These are phyloP conservation scores for Brachionus asplanchnoidis DNA, from an alignment of 1,140 invertebrate species.

Conservation along the genomic window DNA sequence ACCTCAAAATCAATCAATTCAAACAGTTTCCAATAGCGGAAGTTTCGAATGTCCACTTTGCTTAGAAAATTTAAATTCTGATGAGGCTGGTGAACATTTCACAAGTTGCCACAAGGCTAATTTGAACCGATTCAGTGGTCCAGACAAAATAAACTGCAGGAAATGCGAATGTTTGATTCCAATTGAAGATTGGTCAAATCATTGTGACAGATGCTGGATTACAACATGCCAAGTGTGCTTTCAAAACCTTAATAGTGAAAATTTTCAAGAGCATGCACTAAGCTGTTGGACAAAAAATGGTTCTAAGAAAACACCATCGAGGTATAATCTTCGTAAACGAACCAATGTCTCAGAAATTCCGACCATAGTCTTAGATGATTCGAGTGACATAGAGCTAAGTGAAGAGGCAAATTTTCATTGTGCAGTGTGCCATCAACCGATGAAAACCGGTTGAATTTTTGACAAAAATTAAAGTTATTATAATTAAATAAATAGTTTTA, in stretches of 20 bases:
- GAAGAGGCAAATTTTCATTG: background rate
- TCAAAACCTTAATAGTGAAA: background rate
- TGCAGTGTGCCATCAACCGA: background rate
- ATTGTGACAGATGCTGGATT: background rate
- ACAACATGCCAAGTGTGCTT: background rate
- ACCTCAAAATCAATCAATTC: background rate
- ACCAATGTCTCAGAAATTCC: background rate
- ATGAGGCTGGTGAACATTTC: background rate
- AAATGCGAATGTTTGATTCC: background rate
- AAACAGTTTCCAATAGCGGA: background rate
- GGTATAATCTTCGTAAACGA: background rate
- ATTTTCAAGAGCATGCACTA: background rate
- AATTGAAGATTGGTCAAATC: background rate
- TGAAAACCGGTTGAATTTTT: background rate
- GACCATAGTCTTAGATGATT: background rate
- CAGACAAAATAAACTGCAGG: background rate
- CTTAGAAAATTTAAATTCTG: background rate
- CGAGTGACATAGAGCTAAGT: background rate
- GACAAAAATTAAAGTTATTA: too few species aligned
- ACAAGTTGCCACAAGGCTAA: background rate
- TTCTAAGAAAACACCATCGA: background rate
- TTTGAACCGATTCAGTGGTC: background rate
- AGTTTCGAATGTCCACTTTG: background rate
- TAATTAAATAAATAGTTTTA: too few species aligned
- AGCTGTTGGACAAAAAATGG: background rate